Percentiles rank a stretch among this genome's conserved stretches.
Conservation (phyloP, 2,888 invertebrate genomes). For the Mayetiola destructor region DNA sequence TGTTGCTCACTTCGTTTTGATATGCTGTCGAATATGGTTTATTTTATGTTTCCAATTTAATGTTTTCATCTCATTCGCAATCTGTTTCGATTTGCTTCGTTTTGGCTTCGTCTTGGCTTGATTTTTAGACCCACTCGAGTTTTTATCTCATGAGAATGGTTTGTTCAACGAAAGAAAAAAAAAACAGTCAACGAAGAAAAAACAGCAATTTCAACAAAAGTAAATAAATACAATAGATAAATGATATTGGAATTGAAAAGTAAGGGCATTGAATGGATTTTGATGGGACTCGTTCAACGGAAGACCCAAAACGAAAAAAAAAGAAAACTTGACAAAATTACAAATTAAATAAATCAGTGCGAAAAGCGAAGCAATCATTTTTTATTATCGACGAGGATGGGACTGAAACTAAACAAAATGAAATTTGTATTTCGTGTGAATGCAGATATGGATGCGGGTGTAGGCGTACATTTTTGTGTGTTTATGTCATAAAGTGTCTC, state of each 20-base stretch:
- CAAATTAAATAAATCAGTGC: conserved; percentile 7
- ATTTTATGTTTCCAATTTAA: conserved; percentile 6
- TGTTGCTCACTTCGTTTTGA: no score
- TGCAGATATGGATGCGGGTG: no score
- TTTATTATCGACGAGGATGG: no score
- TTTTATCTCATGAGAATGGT: no score
- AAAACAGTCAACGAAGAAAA: no score
- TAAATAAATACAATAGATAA: conserved; percentile 1
- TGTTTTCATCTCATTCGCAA: background rate
- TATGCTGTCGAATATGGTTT: no score
- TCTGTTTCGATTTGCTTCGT: background rate
- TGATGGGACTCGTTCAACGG: background rate
- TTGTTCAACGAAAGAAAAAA: no score
- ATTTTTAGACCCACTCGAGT: no score
- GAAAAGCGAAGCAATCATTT: no score
- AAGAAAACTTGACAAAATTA: background rate
- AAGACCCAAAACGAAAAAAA: background rate
- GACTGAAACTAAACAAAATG: background rate
- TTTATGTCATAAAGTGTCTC: conserved; percentile 7
- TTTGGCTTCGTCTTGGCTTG: background rate
- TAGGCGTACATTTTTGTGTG: no score
- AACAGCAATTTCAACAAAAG: no score
- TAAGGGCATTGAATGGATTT: conserved; percentile 5
- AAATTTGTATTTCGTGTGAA: background rate
- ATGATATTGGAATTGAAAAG: conserved; percentile 12